Conservation (phyloP, 2,797 vertebrate species). For the Acanthopagrus latus region DNA sequence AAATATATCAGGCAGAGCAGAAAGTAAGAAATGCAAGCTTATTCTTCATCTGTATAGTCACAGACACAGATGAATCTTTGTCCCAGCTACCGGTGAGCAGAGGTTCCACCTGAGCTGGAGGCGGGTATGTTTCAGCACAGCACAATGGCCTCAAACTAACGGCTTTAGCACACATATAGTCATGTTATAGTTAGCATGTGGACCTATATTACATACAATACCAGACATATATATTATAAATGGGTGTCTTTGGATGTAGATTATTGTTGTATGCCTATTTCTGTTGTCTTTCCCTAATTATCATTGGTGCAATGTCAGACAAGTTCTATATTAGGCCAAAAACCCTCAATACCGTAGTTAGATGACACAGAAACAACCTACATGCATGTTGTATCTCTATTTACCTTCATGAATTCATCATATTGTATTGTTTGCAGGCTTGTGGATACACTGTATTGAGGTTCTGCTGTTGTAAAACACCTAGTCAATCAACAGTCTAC, state of each 20-base stretch:
- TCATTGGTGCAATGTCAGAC: not conserved
- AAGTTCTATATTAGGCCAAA: not conserved
- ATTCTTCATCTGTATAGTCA: conserved; percentile 9
- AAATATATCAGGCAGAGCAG: conserved; percentile 10
- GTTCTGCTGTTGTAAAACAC: not conserved
- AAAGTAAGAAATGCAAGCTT: conserved; percentile 35
- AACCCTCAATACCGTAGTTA: not conserved
- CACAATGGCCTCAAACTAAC: not conserved
- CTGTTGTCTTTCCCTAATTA: not conserved
- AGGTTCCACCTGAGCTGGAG: conserved; percentile 14
- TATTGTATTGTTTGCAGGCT: not conserved
- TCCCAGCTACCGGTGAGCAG: conserved; percentile 2
- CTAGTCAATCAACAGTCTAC: not conserved
- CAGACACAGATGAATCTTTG: not conserved
- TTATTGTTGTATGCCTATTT: not conserved
- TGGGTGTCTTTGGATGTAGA: not conserved
- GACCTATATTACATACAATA: not conserved
- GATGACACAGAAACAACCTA: not conserved
- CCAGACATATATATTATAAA: not conserved
- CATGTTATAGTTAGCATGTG: not conserved
- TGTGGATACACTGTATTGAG: not conserved
- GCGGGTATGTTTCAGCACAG: not conserved
- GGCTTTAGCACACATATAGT: not conserved
- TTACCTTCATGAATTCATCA: not conserved
- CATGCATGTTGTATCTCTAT: not conserved